A percentile compares a stretch with the other conserved stretches of the same genome.
phyloP scores from a whole-genome alignment of 35 echinoderm and acorn worm species.

The Eucidaris tribuloides region DNA sequence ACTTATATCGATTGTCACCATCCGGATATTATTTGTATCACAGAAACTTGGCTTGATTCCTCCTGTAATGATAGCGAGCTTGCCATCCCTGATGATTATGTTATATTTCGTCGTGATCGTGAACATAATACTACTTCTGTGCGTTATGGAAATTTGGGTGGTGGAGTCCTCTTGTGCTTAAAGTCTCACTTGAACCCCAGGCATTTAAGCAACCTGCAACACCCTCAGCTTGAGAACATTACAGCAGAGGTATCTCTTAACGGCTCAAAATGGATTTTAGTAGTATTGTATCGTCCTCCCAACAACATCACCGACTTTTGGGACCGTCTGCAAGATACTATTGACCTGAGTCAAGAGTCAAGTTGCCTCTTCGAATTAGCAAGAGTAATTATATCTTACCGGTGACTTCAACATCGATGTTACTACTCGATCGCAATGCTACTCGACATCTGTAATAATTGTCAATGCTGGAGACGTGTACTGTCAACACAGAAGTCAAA shows the following conservation, averaged over 20 bases:
- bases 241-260: background rate
- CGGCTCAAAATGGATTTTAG: conserved; percentile 10
- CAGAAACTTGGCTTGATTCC: conserved; percentile 2
- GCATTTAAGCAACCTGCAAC: background rate
- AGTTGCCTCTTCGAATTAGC: background rate
- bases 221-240: background rate
- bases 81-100: conserved; percentile 2
- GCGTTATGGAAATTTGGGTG: background rate
- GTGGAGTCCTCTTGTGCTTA: background rate
- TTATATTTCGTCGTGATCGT: conserved; percentile 10
- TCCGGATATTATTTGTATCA: conserved; percentile 3
- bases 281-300: background rate
- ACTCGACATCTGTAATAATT: background rate
- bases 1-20: background rate
- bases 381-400: background rate
- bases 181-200: background rate
- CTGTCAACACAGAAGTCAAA: background rate
- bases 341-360: conserved; percentile 18
- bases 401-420: conserved; percentile 15
- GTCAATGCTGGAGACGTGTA: background rate
- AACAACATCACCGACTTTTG: background rate
- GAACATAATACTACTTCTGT: background rate
- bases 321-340: conserved; percentile 4
- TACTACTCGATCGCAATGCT: background rate
- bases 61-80: background rate